A percentile compares a stretch with the other conserved stretches of the same genome.
These are phyloP conservation scores for Dipus sagitta DNA, from an alignment of 2,797 vertebrate species.

Conservation along the genomic window DNA sequence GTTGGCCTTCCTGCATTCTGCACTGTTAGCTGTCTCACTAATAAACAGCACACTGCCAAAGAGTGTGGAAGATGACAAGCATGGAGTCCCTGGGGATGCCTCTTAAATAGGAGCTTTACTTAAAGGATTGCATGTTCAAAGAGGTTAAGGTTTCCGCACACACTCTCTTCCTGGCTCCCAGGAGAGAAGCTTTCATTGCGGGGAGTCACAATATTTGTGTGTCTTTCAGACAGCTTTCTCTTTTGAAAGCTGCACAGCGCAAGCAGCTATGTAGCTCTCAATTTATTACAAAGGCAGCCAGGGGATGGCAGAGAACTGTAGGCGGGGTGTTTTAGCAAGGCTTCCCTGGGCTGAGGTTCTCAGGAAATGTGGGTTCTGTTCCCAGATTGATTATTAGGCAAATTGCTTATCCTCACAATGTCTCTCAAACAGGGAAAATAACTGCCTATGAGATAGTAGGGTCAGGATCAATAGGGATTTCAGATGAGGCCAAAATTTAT, in stretches of 20 bases:
- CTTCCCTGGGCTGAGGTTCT: not conserved
- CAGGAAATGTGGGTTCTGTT: not conserved
- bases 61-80: slow-evolving; percentile 83
- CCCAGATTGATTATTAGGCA: not conserved
- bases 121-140: slow-evolving; percentile 85
- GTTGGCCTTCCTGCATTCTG: slow-evolving; percentile 13
- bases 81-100: slow-evolving; percentile 79
- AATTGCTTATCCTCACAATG: not conserved
- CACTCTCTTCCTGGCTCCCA: slow-evolving; percentile 80
- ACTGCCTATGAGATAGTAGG: not conserved
- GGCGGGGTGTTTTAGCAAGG: not conserved
- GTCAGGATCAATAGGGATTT: not conserved
- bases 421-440: not conserved
- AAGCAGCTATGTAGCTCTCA: slow-evolving; percentile 25
- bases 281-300: slow-evolving; percentile 61
- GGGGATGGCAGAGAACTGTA: slow-evolving; percentile 33
- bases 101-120: slow-evolving; percentile 84
- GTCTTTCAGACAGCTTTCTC: slow-evolving; percentile 58
- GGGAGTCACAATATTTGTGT: slow-evolving; percentile 65
- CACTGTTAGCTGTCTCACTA: not conserved
- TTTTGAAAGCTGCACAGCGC: slow-evolving; percentile 8
- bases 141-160: slow-evolving; percentile 81
- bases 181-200: slow-evolving; percentile 62
- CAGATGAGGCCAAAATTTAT: not conserved
- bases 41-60: slow-evolving; percentile 71